Evolutionary conservation across 2,888 invertebrate species (phyloP), one percentile per base, ranked within the genome.

Genomic region (Linyphia triangularis): DNA sequence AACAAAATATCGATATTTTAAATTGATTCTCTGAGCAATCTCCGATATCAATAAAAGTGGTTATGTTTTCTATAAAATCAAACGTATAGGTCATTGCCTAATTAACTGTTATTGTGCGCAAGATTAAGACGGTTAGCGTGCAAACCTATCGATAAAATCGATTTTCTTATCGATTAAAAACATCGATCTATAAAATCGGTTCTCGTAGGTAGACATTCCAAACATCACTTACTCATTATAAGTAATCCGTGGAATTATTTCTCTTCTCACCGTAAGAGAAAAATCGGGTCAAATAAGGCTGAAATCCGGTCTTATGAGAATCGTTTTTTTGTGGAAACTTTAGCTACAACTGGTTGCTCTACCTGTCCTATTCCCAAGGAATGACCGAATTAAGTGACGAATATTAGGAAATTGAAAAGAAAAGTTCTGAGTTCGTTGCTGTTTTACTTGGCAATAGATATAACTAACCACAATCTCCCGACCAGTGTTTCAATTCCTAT

Each of bases 271-370:
- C n/a, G n/a, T n/a, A n/a, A n/a, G n/a, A 24, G 70, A 26, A 51
- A 51, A 51, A 51, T 51, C 51, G n/a, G 43, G 43, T 70, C 24
- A 43, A 26, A 19, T 19, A 43, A n/a, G 24, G 9, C 0, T n/a
- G 33, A 70, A 81, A 59, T 65, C 59, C 69, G 81, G 81, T 69
- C 81, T 69, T 19, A 24, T 24, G 67, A 33, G 19, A 30, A n/a
- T 19, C 57, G 73, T 65, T 65, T 43, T 43, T 24, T 40, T 70
- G 51, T 26, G 43, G 43, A 59, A 75, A 33, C 30, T 10, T 75
- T 59, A 22, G 43, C 19, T 13, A 28, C 59, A 30, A 59, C 73
- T 75, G 28, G 33, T 75, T 28, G 13, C 16, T 43, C 70, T 70
- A 16, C 24, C 43, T 26, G 43, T 43, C 70, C 28, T 43, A 22